phyloP scores from a whole-genome alignment of 2,888 invertebrate genomes.

The Parapristionchus giblindavisi region DNA sequence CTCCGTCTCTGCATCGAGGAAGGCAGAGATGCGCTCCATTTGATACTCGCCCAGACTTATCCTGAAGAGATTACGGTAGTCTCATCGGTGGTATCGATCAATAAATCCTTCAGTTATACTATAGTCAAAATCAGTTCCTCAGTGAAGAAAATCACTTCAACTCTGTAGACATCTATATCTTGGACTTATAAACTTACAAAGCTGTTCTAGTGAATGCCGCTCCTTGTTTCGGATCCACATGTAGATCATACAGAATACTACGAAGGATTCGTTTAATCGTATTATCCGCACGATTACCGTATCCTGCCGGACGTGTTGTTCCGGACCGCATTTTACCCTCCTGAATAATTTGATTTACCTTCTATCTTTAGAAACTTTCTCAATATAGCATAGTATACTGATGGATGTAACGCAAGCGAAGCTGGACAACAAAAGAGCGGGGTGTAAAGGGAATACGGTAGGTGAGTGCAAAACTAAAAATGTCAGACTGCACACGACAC shows the following conservation, averaged over 20 bases:
- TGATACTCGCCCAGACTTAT: neutral
- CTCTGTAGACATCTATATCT: neutral
- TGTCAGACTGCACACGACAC: neutral
- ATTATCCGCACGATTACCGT: constrained; percentile 27
- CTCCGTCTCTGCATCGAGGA: constrained; percentile 24
- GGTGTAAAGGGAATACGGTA: too few relatives aligned
- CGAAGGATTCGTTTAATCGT: constrained; percentile 22
- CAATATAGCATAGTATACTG: too few relatives aligned
- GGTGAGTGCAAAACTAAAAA: neutral
- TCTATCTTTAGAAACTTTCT: too few relatives aligned
- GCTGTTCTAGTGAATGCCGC: constrained; percentile 17
- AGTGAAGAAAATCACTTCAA: neutral
- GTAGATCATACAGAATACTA: neutral
- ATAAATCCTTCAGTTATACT: too few relatives aligned
- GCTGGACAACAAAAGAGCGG: too few relatives aligned
- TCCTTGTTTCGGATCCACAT: constrained; percentile 17
- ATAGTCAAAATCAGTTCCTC: neutral
- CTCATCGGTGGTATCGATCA: too few relatives aligned
- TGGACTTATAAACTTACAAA: constrained; percentile 4
- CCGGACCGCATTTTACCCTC: neutral
- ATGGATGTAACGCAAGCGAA: too few relatives aligned
- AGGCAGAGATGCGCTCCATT: constrained; percentile 1
- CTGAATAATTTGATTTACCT: too few relatives aligned
- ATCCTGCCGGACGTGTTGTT: constrained; percentile 6
- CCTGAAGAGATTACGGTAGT: neutral